Base-by-base conservation (phyloP, 37 sponge, comb jelly and placozoan genomes). In the Ianthella basta region DNA sequence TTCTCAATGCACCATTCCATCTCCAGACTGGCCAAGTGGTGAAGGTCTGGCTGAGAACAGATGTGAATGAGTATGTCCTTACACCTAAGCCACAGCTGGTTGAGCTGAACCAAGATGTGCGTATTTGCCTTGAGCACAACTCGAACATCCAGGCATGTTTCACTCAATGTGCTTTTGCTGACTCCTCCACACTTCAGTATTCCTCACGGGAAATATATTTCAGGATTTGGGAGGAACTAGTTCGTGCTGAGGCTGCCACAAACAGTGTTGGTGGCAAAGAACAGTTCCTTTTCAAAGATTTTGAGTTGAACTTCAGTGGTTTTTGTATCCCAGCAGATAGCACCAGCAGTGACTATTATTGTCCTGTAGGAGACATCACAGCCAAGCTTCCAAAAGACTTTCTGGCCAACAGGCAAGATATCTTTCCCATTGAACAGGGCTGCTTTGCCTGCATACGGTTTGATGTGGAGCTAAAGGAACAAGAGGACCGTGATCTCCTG, bases 111-210 rank as follows among this genome's bases (percentile, higher is more conserved):
- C 91, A 83, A 41, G 33, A 59, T 64, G 25, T 87, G 21, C 81
- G 83, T 19, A 33, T 93, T 12, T 93, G 93, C 37, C 44, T 93
- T 5, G 88, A 93, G 32, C 93, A 93, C 70, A 87, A 84, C 30
- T 4, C 67, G 4, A 65, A 87, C 27, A 90, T 90, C 32, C 85
- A 91, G 6, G 82, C 80, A 15, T 90, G 93, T 33, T 93, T 93
- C 40, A 86, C 90, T 65, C 80, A 77, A 32, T 32, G 82, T n/a
- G 36, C 56, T 33, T 63, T 87, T 0, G 21, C 72, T 20, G 56
- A 73, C 4, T 85, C 90, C 3, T 86, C 93, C 8, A 87, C 65
- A 30, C 32, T 13, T 0, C 29, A 39, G 0, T 93, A 90, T 54
- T 24, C 35, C 13, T 63, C 34, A 34, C 81, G 89, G 0, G 3